These are phyloP conservation scores for Sinohyriopsis cumingii DNA, from an alignment of 2,888 invertebrate genomes.

Conservation along the genomic window DNA sequence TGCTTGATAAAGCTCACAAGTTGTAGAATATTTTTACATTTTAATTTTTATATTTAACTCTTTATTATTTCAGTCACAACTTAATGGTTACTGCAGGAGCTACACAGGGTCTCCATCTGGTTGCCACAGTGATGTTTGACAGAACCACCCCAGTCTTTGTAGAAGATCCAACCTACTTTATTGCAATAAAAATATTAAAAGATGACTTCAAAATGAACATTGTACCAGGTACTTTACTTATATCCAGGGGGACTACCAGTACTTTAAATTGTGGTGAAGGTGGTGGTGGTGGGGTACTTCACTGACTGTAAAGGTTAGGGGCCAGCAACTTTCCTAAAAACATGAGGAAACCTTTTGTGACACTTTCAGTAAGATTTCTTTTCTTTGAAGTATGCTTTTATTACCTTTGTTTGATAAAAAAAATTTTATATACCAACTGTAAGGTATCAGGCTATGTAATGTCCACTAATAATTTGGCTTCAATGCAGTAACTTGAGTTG, in stretches of 20 bases:
- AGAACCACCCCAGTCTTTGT: slow-evolving; percentile 77
- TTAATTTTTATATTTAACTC: background rate
- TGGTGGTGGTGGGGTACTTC: background rate
- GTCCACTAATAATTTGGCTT: no score
- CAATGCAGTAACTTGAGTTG: no score
- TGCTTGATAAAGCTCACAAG: background rate
- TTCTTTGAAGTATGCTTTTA: no score
- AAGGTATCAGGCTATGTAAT: no score
- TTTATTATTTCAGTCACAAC: slow-evolving; percentile 72
- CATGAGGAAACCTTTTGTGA: background rate
- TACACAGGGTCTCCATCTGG: slow-evolving; percentile 77
- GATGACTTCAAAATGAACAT: slow-evolving; percentile 76
- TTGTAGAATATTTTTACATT: background rate
- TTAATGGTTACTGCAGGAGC: slow-evolving; percentile 78
- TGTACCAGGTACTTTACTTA: slow-evolving; percentile 69
- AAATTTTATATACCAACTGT: no score
- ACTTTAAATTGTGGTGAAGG: background rate
- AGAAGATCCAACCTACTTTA: slow-evolving; percentile 80
- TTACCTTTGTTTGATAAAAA: no score
- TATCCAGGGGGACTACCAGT: no score
- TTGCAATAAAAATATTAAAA: slow-evolving; percentile 76
- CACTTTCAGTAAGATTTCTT: background rate
- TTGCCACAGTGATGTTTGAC: slow-evolving; percentile 75
- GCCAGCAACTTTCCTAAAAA: no score
- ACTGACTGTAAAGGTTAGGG: no score